Evolutionary conservation across 2,113 vertebrate species (phyloP).

Genomic region (Taurulus bubalis): DNA sequence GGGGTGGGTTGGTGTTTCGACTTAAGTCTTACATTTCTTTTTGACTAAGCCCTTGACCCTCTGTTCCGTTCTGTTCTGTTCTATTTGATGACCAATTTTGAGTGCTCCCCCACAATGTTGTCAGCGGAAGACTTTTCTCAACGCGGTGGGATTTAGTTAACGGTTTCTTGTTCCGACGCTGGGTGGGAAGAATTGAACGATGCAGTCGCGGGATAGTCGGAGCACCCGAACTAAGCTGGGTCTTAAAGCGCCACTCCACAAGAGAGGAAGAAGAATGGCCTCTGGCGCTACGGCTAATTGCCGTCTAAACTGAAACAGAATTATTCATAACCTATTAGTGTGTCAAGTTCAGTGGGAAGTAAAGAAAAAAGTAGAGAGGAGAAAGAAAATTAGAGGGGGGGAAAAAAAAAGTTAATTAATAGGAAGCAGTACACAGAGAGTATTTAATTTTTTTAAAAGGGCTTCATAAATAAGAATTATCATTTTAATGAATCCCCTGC

Average conservation of each 20-base stretch:
- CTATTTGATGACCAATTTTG: conserved; percentile 8
- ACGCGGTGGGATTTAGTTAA: conserved; percentile 42
- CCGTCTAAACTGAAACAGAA: conserved; percentile 84
- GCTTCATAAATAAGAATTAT: conserved; percentile 85
- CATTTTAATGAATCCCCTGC: conserved; percentile 82
- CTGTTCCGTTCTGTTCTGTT: neutral
- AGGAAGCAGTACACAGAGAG: conserved; percentile 72
- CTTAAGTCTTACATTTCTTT: conserved; percentile 1
- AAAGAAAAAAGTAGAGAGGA: conserved; percentile 67
- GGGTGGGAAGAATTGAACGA: conserved; percentile 50
- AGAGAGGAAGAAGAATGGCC: conserved; percentile 79
- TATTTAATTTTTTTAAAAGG: conserved; percentile 84
- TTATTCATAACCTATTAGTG: conserved; percentile 88
- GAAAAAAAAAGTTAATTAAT: conserved; percentile 83
- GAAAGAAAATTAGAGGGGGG: conserved; percentile 62
- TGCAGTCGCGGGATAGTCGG: conserved; percentile 47
- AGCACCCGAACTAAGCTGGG: conserved; percentile 58
- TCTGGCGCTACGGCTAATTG: conserved; percentile 82
- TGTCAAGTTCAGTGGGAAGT: conserved; percentile 81
- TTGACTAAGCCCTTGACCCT: neutral
- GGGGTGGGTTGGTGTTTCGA: neutral
- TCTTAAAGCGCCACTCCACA: conserved; percentile 76
- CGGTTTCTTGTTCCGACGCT: conserved; percentile 27
- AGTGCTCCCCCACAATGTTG: neutral
- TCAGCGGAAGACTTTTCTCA: conserved; percentile 25